Evolutionary conservation across 1,140 invertebrate species (phyloP), one percentile per base, ranked within the genome.

Genomic region (Cepaea nemoralis): DNA sequence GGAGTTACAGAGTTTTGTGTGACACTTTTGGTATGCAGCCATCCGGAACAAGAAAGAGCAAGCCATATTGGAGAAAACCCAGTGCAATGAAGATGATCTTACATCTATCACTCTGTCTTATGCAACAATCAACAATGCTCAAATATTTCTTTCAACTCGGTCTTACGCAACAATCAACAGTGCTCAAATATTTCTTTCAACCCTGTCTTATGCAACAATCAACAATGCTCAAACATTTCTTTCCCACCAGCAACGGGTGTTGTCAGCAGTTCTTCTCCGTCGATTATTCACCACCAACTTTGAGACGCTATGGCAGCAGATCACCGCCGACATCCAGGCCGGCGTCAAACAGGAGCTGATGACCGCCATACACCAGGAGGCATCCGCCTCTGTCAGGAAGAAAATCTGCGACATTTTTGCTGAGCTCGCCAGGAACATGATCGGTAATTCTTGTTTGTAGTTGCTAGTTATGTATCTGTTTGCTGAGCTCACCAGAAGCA

Each of bases 351-450:
- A 95, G 85, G 95, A 98, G 90, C 93, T 99, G 71, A 93, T 99
- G 27, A 86, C 95, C 35, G 94, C 94, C 33, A 94, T 99, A 63
- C 87, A 89, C 76, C 95, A 97, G 88, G 95, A 97, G 85, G 94
- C 92, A 39, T 94, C 95, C 71, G 85, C 89, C 6, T 92, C 93
- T 82, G 93, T 99, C 67, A 93, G 97, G 83, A 95, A 96, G 82
- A 99, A 99, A 93, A 93, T 98, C 35, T 98, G 97, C 91, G 98
- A 99, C 91, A 95, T 98, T 77, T 95, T 95, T 63, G 95, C 98
- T 42, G 98, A 99, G 93, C 93, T 99, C 40, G 97, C 97, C 0
- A 93, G 97, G 88, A 98, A 98, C 93, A 93, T 98, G 80, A 95
- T 99, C 84, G 93, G 93, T 93, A 88, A 42, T 27, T 5, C 24